A percentile compares a stretch with the other conserved stretches of the same genome.
These are phyloP conservation scores for Halocaridina rubra DNA, from an alignment of 2,888 invertebrate genomes.

Conservation along the genomic window DNA sequence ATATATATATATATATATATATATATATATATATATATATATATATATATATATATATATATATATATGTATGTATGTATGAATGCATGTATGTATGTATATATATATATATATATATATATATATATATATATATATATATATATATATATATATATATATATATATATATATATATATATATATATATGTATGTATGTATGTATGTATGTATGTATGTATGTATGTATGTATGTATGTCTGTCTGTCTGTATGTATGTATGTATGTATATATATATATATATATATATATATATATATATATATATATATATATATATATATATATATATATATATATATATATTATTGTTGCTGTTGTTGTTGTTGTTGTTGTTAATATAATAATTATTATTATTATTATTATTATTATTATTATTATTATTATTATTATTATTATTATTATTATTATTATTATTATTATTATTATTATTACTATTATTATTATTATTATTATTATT, in stretches of 20 bases:
- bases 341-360: no score
- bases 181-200: background rate
- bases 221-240: background rate
- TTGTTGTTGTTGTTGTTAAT: no score
- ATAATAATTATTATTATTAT: no score
- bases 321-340: background rate
- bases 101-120: background rate
- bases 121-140: background rate
- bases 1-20: background rate
- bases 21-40: background rate
- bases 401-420: no score
- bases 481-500: no score
- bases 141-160: background rate
- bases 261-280: background rate
- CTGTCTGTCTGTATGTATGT: background rate
- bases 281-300: background rate
- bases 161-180: background rate
- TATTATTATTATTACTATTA: no score
- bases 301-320: background rate
- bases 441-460: no score
- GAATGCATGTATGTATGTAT: background rate
- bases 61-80: conserved; percentile 4
- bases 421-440: no score
- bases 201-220: background rate
- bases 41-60: background rate